Base-by-base conservation (phyloP, 2,888 invertebrate genomes). In the Nesidiocoris tenuis region DNA sequence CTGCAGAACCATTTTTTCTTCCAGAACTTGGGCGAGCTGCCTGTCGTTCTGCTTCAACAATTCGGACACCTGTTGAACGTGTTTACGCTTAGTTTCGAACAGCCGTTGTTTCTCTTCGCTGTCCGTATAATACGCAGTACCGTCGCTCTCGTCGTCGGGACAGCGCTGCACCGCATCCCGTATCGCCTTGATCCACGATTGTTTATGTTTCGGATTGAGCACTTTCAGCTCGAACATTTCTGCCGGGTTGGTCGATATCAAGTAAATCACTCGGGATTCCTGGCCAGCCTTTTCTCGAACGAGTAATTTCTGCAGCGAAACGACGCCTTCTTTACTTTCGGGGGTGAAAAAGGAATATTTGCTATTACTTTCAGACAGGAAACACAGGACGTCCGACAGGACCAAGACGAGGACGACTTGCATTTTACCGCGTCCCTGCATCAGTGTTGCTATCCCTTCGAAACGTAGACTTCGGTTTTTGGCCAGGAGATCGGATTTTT, bases 161-260 rank as follows among this genome's bases (percentile, higher is more conserved):
- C 95, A 96, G 78, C 88, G 88, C 80, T 94, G 90, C n/a, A 95
- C 94, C 18, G 95, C 93, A 63, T 89, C 86, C 80, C 90, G 88
- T 81, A 97, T 91, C 56, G 92, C 90, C 81, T 91, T 90, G 82
- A 96, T 94, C 97, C 97, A 97, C 16, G 88, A 86, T 82, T 92
- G 91, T 82, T 95, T 93, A 81, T 96, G 95, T 83, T 94, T 94
- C 39, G 95, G 95, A 79, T 92, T 89, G 82, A 94, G 92, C 78
- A 88, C 88, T 82, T 96, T 90, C 71, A 98, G 86, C 83, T 97
- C 97, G 83, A 96, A 97, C 96, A 98, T 97, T 86, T 97, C 97
- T 2, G 90, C 88, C 2, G 95, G 94, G 82, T 95, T 95, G 80
- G 95, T 94, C 79, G 94, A 94, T 81, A 98, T 96, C 74, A 98